A percentile compares a stretch with the other conserved stretches of the same genome.
These are phyloP conservation scores for Mareca strepera DNA, from an alignment of 2,797 vertebrate species.

Conservation along the genomic window DNA sequence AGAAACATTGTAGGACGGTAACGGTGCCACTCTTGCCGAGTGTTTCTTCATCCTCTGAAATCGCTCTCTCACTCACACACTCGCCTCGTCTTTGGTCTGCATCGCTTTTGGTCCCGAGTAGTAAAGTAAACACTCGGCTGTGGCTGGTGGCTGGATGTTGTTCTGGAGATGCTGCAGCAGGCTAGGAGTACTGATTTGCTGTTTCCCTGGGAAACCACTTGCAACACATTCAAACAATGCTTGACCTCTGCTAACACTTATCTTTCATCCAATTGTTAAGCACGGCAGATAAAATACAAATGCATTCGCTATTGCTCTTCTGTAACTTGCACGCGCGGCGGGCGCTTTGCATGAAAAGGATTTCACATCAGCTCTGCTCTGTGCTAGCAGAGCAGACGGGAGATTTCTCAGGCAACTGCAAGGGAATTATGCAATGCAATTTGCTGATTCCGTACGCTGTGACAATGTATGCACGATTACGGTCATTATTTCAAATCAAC, in stretches of 20 bases:
- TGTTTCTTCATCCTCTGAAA: slow-evolving; percentile 70
- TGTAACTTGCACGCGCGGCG: background rate
- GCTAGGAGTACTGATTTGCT: slow-evolving; percentile 64
- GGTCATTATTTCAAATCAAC: slow-evolving; percentile 33
- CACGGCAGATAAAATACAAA: slow-evolving; percentile 32
- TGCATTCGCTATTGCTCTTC: background rate
- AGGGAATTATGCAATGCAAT: slow-evolving; percentile 37
- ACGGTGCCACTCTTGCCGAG: slow-evolving; percentile 62
- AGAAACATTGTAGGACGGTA: slow-evolving; percentile 35
- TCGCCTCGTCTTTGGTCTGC: slow-evolving; percentile 24
- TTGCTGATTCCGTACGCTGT: slow-evolving; percentile 31
- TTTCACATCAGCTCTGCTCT: background rate
- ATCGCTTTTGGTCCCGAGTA: slow-evolving; percentile 39
- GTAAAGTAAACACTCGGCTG: background rate
- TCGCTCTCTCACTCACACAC: background rate
- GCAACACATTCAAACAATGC: slow-evolving; percentile 71
- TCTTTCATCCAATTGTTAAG: slow-evolving; percentile 47
- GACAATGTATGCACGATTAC: slow-evolving; percentile 3
- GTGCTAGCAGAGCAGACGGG: background rate
- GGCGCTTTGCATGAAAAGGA: background rate
- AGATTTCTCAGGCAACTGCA: background rate
- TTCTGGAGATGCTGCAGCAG: slow-evolving; percentile 63
- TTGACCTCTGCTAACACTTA: slow-evolving; percentile 72
- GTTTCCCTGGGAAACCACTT: slow-evolving; percentile 80
- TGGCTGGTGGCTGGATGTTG: slow-evolving; percentile 49